Conservation (phyloP, 2,888 invertebrate genomes). For the Aporophyla nigra region DNA sequence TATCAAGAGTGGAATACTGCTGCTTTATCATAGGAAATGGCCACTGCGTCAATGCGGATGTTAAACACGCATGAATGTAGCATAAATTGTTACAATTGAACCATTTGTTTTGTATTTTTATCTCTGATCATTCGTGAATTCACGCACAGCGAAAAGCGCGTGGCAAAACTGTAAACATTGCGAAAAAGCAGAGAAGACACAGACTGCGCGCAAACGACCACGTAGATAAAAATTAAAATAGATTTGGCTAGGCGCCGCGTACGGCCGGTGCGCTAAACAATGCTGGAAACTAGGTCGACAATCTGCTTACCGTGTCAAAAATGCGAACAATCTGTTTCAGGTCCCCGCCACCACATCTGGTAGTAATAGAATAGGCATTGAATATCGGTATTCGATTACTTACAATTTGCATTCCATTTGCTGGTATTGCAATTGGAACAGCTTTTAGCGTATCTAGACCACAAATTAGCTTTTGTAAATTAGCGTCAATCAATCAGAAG, state of each 20-base stretch:
- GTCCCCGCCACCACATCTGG: slow-evolving; percentile 59
- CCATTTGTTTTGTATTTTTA: slow-evolving; percentile 44
- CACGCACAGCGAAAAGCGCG: slow-evolving; percentile 51
- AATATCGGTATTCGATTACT: slow-evolving; percentile 59
- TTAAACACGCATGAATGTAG: slow-evolving; percentile 32
- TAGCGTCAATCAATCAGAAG: slow-evolving; percentile 47
- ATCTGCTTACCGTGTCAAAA: slow-evolving; percentile 87
- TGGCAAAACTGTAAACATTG: slow-evolving; percentile 81
- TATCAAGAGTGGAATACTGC: slow-evolving; percentile 43
- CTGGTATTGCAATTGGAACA: slow-evolving; percentile 40
- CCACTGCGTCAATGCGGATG: slow-evolving; percentile 45
- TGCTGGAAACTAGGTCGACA: slow-evolving; percentile 88
- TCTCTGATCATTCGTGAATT: slow-evolving; percentile 49
- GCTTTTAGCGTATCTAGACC: slow-evolving; percentile 46
- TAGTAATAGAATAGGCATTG: slow-evolving; percentile 54
- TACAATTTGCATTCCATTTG: slow-evolving; percentile 38
- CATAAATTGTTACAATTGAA: slow-evolving; percentile 36
- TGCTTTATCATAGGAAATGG: slow-evolving; percentile 50
- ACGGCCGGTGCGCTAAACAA: slow-evolving; percentile 82
- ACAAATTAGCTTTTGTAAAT: slow-evolving; percentile 56
- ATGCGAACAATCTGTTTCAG: slow-evolving; percentile 75
- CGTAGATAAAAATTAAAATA: slow-evolving; percentile 88
- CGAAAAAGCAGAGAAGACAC: slow-evolving; percentile 81
- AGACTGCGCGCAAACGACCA: slow-evolving; percentile 79
- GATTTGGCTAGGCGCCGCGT: slow-evolving; percentile 88